Evolutionary conservation across 2,797 vertebrate genomes (phyloP).

Genomic region (Semotilus atromaculatus): DNA sequence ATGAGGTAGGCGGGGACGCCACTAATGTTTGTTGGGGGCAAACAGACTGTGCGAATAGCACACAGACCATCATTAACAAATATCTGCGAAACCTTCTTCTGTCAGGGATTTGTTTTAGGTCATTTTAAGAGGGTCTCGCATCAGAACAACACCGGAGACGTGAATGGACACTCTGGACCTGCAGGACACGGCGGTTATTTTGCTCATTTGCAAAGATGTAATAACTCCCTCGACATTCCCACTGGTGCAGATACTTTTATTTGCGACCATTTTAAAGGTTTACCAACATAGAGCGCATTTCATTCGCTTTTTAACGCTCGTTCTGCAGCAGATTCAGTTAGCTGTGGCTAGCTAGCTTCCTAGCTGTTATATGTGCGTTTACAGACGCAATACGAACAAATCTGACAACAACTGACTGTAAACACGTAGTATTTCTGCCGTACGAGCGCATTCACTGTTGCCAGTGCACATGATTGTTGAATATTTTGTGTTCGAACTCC

Average conservation of each 20-base stretch:
- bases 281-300: not conserved
- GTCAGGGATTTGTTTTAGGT: not conserved
- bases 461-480: constrained; percentile 38
- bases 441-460: constrained; percentile 22
- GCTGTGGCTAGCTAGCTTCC: constrained; percentile 77
- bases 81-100: not conserved
- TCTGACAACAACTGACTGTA: constrained; percentile 81
- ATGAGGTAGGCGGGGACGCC: constrained; percentile 62
- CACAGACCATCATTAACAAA: constrained; percentile 4
- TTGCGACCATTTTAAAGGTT: not conserved
- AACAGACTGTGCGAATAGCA: constrained; percentile 1
- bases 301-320: constrained; percentile 42
- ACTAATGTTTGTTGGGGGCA: constrained; percentile 30
- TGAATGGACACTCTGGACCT: constrained; percentile 53
- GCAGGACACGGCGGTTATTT: constrained; percentile 41
- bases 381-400: constrained; percentile 73
- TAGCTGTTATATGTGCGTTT: constrained; percentile 74
- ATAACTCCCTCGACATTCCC: constrained; percentile 36
- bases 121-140: constrained; percentile 26
- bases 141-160: not conserved
- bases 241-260: not conserved
- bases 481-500: constrained; percentile 35
- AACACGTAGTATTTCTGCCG: constrained; percentile 63
- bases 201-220: constrained; percentile 40
- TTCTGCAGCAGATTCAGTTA: constrained; percentile 73